phyloP scores from a whole-genome alignment of 2,797 vertebrate species.

The Lacerta bilineata region DNA sequence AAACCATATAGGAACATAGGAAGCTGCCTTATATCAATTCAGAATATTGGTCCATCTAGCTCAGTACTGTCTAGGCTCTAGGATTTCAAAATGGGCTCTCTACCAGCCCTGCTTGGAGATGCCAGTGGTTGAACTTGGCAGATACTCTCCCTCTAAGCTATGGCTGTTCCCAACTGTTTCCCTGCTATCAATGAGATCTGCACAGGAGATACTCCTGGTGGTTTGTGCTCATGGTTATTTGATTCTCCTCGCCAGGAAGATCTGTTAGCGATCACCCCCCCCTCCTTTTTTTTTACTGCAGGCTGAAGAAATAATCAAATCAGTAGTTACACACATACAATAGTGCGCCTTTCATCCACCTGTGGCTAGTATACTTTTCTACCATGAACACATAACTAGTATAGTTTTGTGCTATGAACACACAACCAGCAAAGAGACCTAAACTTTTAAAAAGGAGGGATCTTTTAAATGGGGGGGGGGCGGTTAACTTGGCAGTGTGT shows the following conservation, averaged over 20 bases:
- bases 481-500: slow-evolving; percentile 3
- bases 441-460: background rate
- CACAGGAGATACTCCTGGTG: background rate
- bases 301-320: background rate
- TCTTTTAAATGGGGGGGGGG: background rate
- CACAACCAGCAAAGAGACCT: background rate
- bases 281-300: background rate
- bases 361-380: slow-evolving; percentile 15
- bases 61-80: too few relatives aligned
- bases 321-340: background rate
- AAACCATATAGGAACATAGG: background rate
- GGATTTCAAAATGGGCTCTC: too few relatives aligned
- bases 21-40: too few relatives aligned
- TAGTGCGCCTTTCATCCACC: slow-evolving; percentile 6
- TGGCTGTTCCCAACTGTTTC: background rate
- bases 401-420: background rate
- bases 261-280: background rate
- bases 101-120: too few relatives aligned
- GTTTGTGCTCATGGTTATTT: background rate
- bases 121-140: too few relatives aligned
- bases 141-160: too few relatives aligned
- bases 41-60: too few relatives aligned
- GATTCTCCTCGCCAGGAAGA: background rate
- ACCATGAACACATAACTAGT: background rate
- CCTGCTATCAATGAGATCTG: background rate